Base-by-base conservation (phyloP, 2,888 invertebrate genomes). In the Cylloceria caligata region DNA sequence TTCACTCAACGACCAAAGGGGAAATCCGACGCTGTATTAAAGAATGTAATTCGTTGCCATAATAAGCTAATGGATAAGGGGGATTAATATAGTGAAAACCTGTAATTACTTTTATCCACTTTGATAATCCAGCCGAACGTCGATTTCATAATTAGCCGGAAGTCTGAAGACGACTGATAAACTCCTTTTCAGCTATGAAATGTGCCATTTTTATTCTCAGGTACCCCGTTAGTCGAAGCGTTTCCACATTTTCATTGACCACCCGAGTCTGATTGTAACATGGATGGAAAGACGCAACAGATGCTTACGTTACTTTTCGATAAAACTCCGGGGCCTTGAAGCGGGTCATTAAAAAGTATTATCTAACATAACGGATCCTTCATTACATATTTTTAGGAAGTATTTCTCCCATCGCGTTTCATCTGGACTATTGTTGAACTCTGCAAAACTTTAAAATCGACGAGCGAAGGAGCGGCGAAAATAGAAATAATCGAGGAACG, bases 191-290 rank as follows among this genome's bases (percentile, higher is more conserved):
- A 57, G 57, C 6, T 21, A 16, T 57, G 34, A 57, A 57, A 57
- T 57, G n/a, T 34, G 57, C 57, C 34, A 57, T 57, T 57, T 34
- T n/a, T 34, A 57, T 57, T 57, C 57, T n/a, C 30, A 16, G 34
- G 34, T 57, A 16, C 27, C n/a, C 34, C 34, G 36, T 39, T 24
- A 21, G 19, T 16, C 36, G n/a, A 60, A 11, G 34, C 36, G 39
- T 24, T 62, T 16, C 39, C 42, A 21, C 62, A 62, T 62, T 62
- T 62, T 39, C 42, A 21, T 39, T 4, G 9, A 16, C 21, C 39
- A 19, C 9, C 16, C 47, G 7, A 3, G 3, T 47, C 57, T 57
- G 57, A 1, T 34, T 16, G 30, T 34, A 34, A 57, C 57, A 34
- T 30, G 57, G 7, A 34, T 34, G 30, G n/a, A 57, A 7, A n/a